phyloP scores from a whole-genome alignment of 2,113 vertebrate species.

The Onychorhynchus coronatus region DNA sequence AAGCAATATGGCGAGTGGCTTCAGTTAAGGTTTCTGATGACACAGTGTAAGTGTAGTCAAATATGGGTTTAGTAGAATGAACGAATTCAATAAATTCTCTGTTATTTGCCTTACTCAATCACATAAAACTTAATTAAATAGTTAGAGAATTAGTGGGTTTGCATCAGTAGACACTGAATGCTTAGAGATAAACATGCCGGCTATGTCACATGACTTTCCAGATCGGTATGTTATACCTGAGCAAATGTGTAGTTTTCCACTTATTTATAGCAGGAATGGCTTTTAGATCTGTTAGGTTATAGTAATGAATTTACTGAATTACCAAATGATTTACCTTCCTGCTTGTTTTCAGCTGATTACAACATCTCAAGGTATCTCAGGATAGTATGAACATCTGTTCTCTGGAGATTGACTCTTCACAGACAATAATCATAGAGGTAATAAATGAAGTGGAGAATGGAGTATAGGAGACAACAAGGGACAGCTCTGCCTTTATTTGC shows the following conservation, averaged over 20 bases:
- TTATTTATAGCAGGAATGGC: neutral
- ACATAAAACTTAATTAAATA: neutral
- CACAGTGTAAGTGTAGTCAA: neutral
- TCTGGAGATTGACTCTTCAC: neutral
- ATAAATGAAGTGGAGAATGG: neutral
- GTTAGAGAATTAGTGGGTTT: neutral
- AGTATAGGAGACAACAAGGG: neutral
- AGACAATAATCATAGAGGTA: neutral
- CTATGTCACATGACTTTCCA: neutral
- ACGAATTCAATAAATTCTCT: neutral
- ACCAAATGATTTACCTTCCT: neutral
- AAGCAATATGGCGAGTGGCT: neutral
- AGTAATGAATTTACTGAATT: neutral
- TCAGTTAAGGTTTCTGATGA: neutral
- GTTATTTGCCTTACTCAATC: neutral
- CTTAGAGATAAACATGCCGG: neutral
- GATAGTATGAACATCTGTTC: neutral
- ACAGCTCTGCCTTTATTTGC: neutral
- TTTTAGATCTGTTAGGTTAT: neutral
- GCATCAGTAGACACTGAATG: neutral
- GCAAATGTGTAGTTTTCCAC: neutral
- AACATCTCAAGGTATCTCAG: neutral
- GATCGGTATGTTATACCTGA: neutral
- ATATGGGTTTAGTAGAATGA: neutral
- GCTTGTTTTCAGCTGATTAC: neutral